Base-by-base conservation (phyloP, 2,888 invertebrate genomes). In the Amphipyra berbera region DNA sequence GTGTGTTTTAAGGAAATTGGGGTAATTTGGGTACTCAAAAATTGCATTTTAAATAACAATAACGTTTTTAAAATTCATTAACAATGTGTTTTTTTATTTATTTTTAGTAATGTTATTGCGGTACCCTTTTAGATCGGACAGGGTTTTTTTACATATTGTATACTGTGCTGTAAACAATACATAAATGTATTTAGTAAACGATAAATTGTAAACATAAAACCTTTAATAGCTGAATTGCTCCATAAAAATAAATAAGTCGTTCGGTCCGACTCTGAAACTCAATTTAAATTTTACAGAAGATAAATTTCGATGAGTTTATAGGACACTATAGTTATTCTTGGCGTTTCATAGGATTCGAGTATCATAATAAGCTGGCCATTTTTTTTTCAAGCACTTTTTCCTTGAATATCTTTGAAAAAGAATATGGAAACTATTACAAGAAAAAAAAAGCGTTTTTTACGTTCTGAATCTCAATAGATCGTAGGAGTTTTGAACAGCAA, bases 241-340 rank as follows among this genome's bases (percentile, higher is more conserved):
- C 40, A 62, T 62, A 61, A 53, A 66, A 49, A 67, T 67, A 56
- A 67, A 67, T 48, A 7, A 49, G 15, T 41, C 33, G 14, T 67
- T 40, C 40, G 7, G 40, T 15, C 30, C 40, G 38, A 15, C 13
- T 40, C 47, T 41, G 44, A 49, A 67, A 68, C 14, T 41, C 40
- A 62, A 44, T 56, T 45, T 56, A 45, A 57, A 68, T 68, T 53
- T 41, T 33, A 15, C 44, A 33, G 35, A 56, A 45, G 42, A 62
- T 62, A 40, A 40, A 53, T 68, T 61, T 44, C 55, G 53, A 50
- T 71, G 61, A 64, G 57, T 64, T n/a, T 61, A 61, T 53, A 53
- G 44, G 62, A 55, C 61, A 33, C 21, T 46, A 44, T 10, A n/a
- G 50, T 0, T 33, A 41, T 35, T 50, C 7, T 50, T 27, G 50